phyloP scores from a whole-genome alignment of 2,797 vertebrate species.

The Oryzias dopingdopingensis region DNA sequence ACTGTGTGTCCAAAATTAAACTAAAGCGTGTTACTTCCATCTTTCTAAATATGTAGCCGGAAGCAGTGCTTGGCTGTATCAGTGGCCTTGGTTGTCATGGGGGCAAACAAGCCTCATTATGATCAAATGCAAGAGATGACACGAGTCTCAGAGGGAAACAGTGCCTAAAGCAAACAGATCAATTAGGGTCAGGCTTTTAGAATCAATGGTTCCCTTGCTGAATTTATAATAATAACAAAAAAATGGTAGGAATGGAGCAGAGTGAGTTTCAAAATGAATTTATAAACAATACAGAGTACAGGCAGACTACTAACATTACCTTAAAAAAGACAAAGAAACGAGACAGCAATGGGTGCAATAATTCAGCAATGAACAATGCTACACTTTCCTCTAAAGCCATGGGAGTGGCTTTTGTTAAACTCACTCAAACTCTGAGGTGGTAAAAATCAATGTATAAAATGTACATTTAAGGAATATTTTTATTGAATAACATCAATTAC shows the following conservation, averaged over 20 bases:
- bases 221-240: slow-evolving; percentile 16
- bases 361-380: slow-evolving; percentile 19
- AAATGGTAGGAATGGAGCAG: slow-evolving; percentile 24
- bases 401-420: not conserved
- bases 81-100: slow-evolving; percentile 68
- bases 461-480: no score
- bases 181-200: slow-evolving; percentile 61
- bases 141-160: slow-evolving; percentile 42
- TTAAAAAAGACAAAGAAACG: not conserved
- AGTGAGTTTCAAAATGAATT: slow-evolving; percentile 32
- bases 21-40: slow-evolving; percentile 52
- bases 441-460: no score
- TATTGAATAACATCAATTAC: no score
- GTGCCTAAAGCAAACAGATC: slow-evolving; percentile 52
- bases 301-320: not conserved
- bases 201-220: slow-evolving; percentile 35
- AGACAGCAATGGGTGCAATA: slow-evolving; percentile 15
- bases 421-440: not conserved
- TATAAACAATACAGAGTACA: slow-evolving; percentile 34
- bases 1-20: slow-evolving; percentile 45
- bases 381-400: slow-evolving; percentile 9
- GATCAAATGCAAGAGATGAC: slow-evolving; percentile 66
- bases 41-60: slow-evolving; percentile 59
- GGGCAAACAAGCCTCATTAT: slow-evolving; percentile 70
- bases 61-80: slow-evolving; percentile 44